These are phyloP conservation scores for Brenthis ino DNA, from an alignment of 2,888 invertebrate species.

Conservation along the genomic window DNA sequence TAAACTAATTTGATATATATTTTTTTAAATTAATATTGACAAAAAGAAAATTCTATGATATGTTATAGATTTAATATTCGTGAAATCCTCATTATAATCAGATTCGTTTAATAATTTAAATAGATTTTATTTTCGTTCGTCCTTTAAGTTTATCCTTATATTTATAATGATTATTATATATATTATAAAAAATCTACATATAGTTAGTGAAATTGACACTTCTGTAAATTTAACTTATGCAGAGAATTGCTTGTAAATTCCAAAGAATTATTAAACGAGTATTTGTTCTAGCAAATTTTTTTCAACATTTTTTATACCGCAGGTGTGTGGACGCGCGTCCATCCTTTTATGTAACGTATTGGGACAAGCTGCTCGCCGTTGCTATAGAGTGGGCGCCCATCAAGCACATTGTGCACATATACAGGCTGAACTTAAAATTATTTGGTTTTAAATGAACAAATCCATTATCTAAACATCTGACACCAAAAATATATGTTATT, in stretches of 20 bases:
- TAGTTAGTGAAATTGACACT: too few species aligned
- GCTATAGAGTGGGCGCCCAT: constrained; percentile 56
- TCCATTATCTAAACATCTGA: too few species aligned
- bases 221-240: too few species aligned
- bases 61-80: too few species aligned
- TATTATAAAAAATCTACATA: too few species aligned
- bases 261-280: constrained; percentile 6
- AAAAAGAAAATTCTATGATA: too few species aligned
- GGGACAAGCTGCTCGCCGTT: constrained; percentile 65
- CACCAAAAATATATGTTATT: too few species aligned
- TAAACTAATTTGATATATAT: not conserved
- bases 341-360: constrained; percentile 60
- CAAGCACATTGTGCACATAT: constrained; percentile 51
- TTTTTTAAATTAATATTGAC: not conserved
- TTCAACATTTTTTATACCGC: constrained; percentile 41
- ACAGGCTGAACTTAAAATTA: constrained; percentile 50
- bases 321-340: constrained; percentile 62
- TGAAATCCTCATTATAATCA: too few species aligned
- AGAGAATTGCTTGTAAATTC: not conserved
- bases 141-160: too few species aligned
- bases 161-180: too few species aligned
- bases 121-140: too few species aligned
- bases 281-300: constrained; percentile 38
- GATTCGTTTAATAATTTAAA: too few species aligned
- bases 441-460: not conserved